Evolutionary conservation across 2,888 invertebrate genomes (phyloP).

Genomic region (Podabrus alpinus): DNA sequence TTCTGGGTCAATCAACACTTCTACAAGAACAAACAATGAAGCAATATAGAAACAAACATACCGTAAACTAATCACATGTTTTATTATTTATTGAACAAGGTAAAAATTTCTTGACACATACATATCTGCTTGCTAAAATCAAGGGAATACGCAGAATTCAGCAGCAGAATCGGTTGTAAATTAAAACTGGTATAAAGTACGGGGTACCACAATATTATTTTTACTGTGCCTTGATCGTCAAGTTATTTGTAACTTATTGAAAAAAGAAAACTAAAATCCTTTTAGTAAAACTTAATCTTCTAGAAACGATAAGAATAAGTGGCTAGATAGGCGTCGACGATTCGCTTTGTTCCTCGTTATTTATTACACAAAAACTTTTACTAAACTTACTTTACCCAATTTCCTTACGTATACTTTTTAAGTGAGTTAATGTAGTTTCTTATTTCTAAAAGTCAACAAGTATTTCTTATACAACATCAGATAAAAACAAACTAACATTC

Average conservation of each 20-base stretch:
- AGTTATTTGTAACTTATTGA: constrained; percentile 10
- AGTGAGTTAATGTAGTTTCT: constrained; percentile 4
- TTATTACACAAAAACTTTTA: constrained; percentile 8
- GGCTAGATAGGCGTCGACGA: constrained; percentile 5
- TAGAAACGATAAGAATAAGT: constrained; percentile 19
- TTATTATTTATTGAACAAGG: not conserved
- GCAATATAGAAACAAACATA: not conserved
- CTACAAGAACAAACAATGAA: constrained; percentile 1
- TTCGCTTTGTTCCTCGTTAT: constrained; percentile 6
- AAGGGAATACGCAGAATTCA: not conserved
- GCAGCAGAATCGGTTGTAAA: not conserved
- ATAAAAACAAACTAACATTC: not conserved
- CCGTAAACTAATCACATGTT: not conserved
- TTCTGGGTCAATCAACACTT: constrained; percentile 5
- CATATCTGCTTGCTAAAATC: not conserved
- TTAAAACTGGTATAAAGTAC: not conserved
- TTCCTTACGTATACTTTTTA: constrained; percentile 5
- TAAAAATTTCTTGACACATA: not conserved
- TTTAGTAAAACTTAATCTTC: constrained; percentile 21
- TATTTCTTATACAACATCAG: not conserved
- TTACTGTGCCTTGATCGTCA: constrained; percentile 3
- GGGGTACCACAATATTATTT: not conserved
- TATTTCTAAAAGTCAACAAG: constrained; percentile 7
- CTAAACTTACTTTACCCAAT: constrained; percentile 4
- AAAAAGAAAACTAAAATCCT: constrained; percentile 13